Evolutionary conservation across 1,140 invertebrate genomes (phyloP).

Genomic region (Tribolium madens): DNA sequence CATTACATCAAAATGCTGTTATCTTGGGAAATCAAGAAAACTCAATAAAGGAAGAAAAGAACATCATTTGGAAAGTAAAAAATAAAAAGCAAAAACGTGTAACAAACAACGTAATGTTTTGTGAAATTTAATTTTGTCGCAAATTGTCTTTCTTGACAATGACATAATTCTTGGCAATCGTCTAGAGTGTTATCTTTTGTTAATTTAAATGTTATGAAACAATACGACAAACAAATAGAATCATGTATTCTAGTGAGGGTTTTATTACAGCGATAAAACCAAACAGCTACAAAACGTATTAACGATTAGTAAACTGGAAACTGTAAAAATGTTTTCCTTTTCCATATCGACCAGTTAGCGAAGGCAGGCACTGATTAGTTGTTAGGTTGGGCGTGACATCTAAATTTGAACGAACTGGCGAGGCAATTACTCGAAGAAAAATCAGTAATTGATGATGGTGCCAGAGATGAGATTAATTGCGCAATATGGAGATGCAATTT

Average conservation of each 20-base stretch:
- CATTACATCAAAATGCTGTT: not conserved
- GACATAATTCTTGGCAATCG: conserved; percentile 1
- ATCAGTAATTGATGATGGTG: conserved; percentile 18
- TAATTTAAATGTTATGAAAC: conserved; percentile 9
- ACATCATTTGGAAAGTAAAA: too few relatives aligned
- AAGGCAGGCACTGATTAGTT: conserved; percentile 23
- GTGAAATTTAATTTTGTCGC: not conserved
- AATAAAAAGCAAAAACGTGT: not conserved
- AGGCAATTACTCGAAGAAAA: conserved; percentile 22
- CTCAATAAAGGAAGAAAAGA: not conserved
- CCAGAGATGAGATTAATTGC: conserved; percentile 29
- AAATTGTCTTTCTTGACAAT: not conserved
- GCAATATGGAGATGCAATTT: conserved; percentile 13
- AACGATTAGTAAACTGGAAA: conserved; percentile 1
- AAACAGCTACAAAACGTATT: conserved; percentile 1
- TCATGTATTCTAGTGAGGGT: not conserved
- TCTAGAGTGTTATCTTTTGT: conserved; percentile 5
- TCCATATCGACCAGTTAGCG: conserved; percentile 3
- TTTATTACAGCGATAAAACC: not conserved
- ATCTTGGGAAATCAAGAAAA: not conserved
- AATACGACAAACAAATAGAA: not conserved
- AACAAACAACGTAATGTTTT: not conserved
- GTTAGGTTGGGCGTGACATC: conserved; percentile 25
- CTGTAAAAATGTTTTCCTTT: not conserved
- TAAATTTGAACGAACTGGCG: conserved; percentile 24